phyloP scores from a whole-genome alignment of 2,797 vertebrate species.

The Calcarius lapponicus region DNA sequence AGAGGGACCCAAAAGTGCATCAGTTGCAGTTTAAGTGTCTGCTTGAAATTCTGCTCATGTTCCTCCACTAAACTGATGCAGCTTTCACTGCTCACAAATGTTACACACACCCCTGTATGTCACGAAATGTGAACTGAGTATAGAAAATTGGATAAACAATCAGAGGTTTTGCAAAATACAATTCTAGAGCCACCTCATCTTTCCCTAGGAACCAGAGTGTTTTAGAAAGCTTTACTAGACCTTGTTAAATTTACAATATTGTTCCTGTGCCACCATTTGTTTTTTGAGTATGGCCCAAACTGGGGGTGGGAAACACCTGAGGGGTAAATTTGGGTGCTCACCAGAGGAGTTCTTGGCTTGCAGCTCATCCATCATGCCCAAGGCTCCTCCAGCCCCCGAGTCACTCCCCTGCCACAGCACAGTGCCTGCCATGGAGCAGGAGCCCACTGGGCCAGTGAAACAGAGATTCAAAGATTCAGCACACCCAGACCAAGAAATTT shows the following conservation, averaged over 20 bases:
- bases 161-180: neutral
- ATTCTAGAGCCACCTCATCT: neutral
- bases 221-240: neutral
- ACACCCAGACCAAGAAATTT: neutral
- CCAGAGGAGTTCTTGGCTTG: neutral
- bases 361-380: neutral
- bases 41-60: neutral
- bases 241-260: neutral
- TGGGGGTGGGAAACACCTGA: neutral
- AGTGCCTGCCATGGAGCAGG: neutral
- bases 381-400: neutral
- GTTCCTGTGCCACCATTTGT: neutral
- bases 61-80: neutral
- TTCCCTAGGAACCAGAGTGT: neutral
- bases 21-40: neutral
- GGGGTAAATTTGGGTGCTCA: neutral
- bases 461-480: neutral
- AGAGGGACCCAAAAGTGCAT: conserved; percentile 9
- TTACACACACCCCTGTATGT: neutral
- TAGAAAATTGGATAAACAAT: neutral
- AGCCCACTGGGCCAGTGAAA: neutral
- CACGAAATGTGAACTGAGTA: neutral
- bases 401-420: neutral
- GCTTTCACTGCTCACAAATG: neutral
- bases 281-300: neutral